A percentile compares a stretch with the other conserved stretches of the same genome.
These are phyloP conservation scores for Motacilla tschutschensis DNA, from an alignment of 2,113 vertebrate genomes.

Conservation along the genomic window DNA sequence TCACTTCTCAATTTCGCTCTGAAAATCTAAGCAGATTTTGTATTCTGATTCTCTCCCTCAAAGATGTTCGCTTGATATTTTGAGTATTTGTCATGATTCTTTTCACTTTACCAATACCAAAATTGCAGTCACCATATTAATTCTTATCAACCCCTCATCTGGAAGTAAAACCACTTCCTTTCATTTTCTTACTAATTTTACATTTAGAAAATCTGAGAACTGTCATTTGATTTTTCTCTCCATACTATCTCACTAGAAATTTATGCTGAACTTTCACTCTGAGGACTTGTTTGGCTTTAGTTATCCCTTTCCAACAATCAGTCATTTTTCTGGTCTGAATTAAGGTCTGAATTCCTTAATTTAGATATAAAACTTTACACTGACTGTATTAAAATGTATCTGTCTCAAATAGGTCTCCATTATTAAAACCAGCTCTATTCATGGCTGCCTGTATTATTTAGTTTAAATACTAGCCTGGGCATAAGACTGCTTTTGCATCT, in stretches of 20 bases:
- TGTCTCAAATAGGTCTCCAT: background rate
- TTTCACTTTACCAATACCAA: background rate
- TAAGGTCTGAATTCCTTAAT: background rate
- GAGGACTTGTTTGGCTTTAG: background rate
- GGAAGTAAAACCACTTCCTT: slow-evolving; percentile 33
- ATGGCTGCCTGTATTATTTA: background rate
- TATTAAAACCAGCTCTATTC: background rate
- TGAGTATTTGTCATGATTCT: background rate
- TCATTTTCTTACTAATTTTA: slow-evolving; percentile 16
- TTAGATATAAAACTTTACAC: background rate
- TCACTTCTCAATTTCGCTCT: background rate
- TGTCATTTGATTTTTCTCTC: background rate
- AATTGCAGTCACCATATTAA: background rate
- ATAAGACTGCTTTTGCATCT: background rate
- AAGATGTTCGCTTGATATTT: background rate
- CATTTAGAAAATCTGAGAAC: slow-evolving; percentile 10
- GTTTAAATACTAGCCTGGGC: background rate
- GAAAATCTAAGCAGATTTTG: slow-evolving; percentile 26
- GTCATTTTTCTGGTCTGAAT: background rate
- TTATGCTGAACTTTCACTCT: background rate
- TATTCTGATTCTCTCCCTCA: slow-evolving; percentile 1
- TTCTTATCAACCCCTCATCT: background rate
- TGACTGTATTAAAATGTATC: background rate
- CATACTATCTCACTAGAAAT: background rate
- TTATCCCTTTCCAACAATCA: background rate